Conservation (phyloP, 1,140 invertebrate genomes). For the Drosophila truncata region DNA sequence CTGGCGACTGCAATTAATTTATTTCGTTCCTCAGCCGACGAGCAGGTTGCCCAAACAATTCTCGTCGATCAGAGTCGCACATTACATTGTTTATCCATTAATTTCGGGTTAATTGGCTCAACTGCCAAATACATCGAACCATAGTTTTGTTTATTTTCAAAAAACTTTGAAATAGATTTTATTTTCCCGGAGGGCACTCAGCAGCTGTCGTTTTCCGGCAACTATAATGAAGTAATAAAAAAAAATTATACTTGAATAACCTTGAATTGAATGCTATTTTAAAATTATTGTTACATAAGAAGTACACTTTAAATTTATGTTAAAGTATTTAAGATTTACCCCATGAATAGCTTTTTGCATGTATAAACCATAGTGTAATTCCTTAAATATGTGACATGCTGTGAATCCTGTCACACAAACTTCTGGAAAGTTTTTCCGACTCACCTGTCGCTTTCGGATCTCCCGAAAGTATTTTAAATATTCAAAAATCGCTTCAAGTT, state of each 20-base stretch:
- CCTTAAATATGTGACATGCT: slow-evolving; percentile 1
- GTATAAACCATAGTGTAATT: not conserved
- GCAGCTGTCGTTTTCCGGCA: not conserved
- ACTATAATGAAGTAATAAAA: not conserved
- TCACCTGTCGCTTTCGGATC: not conserved
- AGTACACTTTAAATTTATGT: not conserved
- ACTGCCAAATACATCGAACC: slow-evolving; percentile 38
- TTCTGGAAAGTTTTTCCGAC: not conserved
- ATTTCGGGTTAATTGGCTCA: slow-evolving; percentile 69
- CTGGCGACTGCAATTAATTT: slow-evolving; percentile 75
- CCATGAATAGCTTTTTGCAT: not conserved
- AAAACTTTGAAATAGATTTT: slow-evolving; percentile 13
- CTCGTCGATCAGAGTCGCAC: slow-evolving; percentile 22
- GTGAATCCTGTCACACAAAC: slow-evolving; percentile 5
- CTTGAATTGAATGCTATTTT: slow-evolving; percentile 1
- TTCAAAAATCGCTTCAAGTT: slow-evolving; percentile 43
- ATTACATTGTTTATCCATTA: slow-evolving; percentile 71
- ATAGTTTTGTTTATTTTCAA: slow-evolving; percentile 42
- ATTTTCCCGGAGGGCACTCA: not conserved
- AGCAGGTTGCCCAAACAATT: slow-evolving; percentile 56
- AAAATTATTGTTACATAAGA: not conserved
- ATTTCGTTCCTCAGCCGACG: slow-evolving; percentile 51
- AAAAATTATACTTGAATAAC: not conserved
- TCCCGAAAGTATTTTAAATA: slow-evolving; percentile 22
- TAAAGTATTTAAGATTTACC: not conserved